Percentiles rank a stretch among this genome's conserved stretches.
Conservation (phyloP, 1,140 invertebrate genomes). For the Drosophila suzukii region DNA sequence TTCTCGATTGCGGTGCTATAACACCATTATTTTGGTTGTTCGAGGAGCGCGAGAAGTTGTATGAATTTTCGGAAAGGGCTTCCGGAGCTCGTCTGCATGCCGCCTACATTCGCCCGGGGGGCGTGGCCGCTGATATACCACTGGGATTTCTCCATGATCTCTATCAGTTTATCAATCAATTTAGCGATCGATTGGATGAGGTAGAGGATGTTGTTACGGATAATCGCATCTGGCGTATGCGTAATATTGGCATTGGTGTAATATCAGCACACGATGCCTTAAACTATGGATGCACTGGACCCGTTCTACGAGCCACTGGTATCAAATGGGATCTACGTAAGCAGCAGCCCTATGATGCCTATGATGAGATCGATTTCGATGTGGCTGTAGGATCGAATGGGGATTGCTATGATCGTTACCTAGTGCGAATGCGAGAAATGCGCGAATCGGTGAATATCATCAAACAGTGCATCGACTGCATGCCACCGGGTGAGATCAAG, state of each 20-base stretch:
- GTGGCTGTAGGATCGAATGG: slow-evolving; percentile 92
- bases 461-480: slow-evolving; percentile 92
- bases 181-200: slow-evolving; percentile 92
- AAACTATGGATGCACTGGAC: slow-evolving; percentile 92
- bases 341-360: slow-evolving; percentile 93
- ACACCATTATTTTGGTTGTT: slow-evolving; percentile 96
- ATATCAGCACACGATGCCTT: slow-evolving; percentile 93
- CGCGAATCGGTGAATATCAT: slow-evolving; percentile 91
- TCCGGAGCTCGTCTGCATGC: slow-evolving; percentile 94
- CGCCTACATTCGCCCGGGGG: slow-evolving; percentile 93
- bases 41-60: slow-evolving; percentile 94
- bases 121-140: slow-evolving; percentile 91
- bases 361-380: slow-evolving; percentile 94
- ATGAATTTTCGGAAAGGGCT: slow-evolving; percentile 94
- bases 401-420: slow-evolving; percentile 92
- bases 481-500: slow-evolving; percentile 93
- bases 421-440: slow-evolving; percentile 91
- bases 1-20: slow-evolving; percentile 92
- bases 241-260: slow-evolving; percentile 92
- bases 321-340: slow-evolving; percentile 96
- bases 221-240: slow-evolving; percentile 92
- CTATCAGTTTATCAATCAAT: slow-evolving; percentile 90
- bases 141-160: slow-evolving; percentile 94
- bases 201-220: slow-evolving; percentile 92
- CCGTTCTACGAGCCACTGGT: slow-evolving; percentile 92